These are phyloP conservation scores for Micrasema minimum DNA, from an alignment of 1,140 invertebrate genomes.

Conservation along the genomic window DNA sequence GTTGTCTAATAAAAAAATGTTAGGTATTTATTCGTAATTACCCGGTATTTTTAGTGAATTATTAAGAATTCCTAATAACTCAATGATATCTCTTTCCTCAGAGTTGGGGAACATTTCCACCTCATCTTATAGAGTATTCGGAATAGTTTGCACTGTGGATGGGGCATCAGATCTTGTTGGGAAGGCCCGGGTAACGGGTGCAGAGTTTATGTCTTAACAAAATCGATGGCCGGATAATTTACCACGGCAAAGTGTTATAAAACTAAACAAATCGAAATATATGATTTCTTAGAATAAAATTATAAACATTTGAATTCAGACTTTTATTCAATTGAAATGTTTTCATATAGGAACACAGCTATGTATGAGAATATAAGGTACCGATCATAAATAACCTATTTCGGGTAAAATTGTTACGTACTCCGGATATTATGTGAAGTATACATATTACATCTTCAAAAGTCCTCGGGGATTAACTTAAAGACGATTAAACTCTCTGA, in stretches of 20 bases:
- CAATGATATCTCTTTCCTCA: no score
- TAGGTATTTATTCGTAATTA: no score
- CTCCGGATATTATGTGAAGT: not conserved
- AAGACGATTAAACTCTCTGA: constrained; percentile 18
- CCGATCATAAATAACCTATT: no score
- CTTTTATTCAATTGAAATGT: not conserved
- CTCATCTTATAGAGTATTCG: constrained; percentile 1
- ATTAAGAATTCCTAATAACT: no score
- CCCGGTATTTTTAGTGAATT: no score
- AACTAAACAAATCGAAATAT: not conserved
- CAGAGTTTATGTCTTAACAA: not conserved
- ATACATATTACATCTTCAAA: constrained; percentile 15
- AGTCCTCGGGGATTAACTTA: constrained; percentile 8
- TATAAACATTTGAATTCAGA: not conserved
- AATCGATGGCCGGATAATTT: not conserved
- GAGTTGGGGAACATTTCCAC: not conserved
- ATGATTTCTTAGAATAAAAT: not conserved
- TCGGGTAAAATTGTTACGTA: not conserved
- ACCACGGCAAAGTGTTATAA: not conserved
- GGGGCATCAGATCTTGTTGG: constrained; percentile 11
- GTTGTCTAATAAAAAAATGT: no score
- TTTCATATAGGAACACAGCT: no score
- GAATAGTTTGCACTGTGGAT: constrained; percentile 6
- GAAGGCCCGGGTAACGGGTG: not conserved
- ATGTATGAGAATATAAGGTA: no score